Evolutionary conservation across 23 tunicate genomes (phyloP).

Genomic region (Corella eumyota): DNA sequence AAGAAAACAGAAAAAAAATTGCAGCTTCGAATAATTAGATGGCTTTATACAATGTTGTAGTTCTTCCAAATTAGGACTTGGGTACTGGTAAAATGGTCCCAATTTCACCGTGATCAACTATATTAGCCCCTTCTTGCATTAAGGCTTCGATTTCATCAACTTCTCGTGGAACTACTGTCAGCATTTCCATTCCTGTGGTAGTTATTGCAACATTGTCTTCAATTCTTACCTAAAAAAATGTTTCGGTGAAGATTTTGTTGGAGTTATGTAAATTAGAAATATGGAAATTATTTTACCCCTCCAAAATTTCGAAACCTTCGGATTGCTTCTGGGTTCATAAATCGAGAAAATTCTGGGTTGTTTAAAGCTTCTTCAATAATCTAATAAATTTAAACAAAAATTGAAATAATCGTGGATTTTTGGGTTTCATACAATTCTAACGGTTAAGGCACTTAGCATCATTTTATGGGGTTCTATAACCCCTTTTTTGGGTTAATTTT

Average conservation of each 20-base stretch:
- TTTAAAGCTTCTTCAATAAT: constrained; percentile 57
- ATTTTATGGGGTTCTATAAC: too few species aligned
- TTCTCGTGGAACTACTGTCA: constrained; percentile 84
- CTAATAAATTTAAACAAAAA: constrained; percentile 13
- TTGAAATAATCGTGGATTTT: too few species aligned
- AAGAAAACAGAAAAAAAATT: too few species aligned
- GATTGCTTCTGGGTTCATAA: constrained; percentile 53
- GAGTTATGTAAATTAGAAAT: neutral
- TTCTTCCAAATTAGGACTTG: too few species aligned
- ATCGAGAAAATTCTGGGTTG: constrained; percentile 58
- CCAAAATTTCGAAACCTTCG: constrained; percentile 75
- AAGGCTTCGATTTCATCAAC: constrained; percentile 80
- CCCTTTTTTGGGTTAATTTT: too few species aligned
- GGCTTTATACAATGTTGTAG: too few species aligned
- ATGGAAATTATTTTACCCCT: constrained; percentile 44
- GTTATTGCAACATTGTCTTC: constrained; percentile 88
- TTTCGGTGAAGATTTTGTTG: neutral
- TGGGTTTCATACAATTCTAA: too few species aligned
- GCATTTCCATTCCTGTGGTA: constrained; percentile 88
- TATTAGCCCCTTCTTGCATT: constrained; percentile 94
- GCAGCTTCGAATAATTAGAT: too few species aligned
- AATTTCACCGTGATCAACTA: too few species aligned
- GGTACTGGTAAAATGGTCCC: too few species aligned
- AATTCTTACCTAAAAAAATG: constrained; percentile 53
- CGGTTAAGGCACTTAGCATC: too few species aligned